phyloP scores from a whole-genome alignment of 2,888 invertebrate genomes.

The Euphydryas editha region DNA sequence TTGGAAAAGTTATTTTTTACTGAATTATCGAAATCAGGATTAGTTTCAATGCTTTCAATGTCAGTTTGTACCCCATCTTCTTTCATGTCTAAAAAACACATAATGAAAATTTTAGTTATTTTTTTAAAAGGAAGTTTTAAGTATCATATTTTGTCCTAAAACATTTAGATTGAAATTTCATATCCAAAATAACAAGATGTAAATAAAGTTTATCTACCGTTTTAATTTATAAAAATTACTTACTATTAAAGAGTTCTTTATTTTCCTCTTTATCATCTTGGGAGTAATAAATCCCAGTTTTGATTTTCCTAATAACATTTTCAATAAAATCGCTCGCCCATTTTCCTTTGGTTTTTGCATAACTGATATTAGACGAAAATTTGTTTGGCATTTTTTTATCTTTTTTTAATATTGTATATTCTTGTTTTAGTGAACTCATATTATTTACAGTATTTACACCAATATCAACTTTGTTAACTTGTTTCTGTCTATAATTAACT shows the following conservation, averaged over 20 bases:
- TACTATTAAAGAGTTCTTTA: constrained; percentile 19
- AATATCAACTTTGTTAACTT: not conserved
- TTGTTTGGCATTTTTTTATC: constrained; percentile 8
- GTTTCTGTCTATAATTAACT: constrained; percentile 16
- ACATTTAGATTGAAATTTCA: not conserved
- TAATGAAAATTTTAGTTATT: not conserved
- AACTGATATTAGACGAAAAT: constrained; percentile 35
- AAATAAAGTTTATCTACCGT: not conserved
- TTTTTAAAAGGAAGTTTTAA: not conserved
- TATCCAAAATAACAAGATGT: not conserved
- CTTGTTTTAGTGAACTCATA: not conserved
- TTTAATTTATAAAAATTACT: not conserved
- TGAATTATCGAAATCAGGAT: constrained; percentile 40
- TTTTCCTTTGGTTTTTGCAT: constrained; percentile 60
- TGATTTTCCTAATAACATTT: constrained; percentile 69
- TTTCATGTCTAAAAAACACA: constrained; percentile 44
- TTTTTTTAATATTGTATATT: constrained; percentile 7
- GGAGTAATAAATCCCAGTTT: constrained; percentile 65
- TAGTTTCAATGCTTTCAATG: not conserved
- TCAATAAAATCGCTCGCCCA: constrained; percentile 72
- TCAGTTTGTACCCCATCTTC: constrained; percentile 56
- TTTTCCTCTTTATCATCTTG: constrained; percentile 47
- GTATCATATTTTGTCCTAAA: not conserved
- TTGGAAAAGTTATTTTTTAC: not conserved
- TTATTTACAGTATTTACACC: constrained; percentile 21